These are phyloP conservation scores for Aradophagus sp. DNA, from an alignment of 1,140 invertebrate genomes.

Conservation along the genomic window DNA sequence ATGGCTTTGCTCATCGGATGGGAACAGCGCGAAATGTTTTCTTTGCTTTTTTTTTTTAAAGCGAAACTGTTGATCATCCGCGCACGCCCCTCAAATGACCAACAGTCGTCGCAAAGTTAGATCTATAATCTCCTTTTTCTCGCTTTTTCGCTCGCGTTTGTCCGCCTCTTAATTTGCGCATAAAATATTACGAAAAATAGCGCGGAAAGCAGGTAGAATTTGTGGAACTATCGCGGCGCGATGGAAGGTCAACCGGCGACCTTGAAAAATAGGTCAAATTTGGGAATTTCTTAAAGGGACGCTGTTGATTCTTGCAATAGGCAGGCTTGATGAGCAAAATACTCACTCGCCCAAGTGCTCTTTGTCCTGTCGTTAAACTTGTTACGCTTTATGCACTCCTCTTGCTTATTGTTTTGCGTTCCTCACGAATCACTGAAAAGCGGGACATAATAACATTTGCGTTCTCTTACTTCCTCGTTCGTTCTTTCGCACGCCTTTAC, in stretches of 20 bases:
- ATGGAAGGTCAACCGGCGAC: constrained; percentile 31
- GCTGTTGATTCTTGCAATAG: constrained; percentile 23
- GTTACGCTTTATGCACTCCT: constrained; percentile 27
- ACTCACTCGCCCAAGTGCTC: constrained; percentile 15
- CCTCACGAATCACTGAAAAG: background rate
- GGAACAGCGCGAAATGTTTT: constrained; percentile 2
- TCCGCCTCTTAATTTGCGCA: constrained; percentile 5
- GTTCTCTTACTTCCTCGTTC: constrained; percentile 6
- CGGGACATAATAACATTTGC: constrained; percentile 13
- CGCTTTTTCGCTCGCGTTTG: constrained; percentile 4
- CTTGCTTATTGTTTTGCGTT: constrained; percentile 26
- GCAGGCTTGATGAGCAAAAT: constrained; percentile 27
- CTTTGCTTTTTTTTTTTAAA: constrained; percentile 22
- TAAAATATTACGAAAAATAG: constrained; percentile 25
- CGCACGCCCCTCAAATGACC: constrained; percentile 4
- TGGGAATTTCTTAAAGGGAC: constrained; percentile 47
- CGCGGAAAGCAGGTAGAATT: constrained; percentile 30
- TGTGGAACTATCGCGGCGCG: constrained; percentile 6
- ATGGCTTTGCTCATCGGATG: background rate
- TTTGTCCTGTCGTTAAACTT: constrained; percentile 16
- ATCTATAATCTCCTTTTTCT: too few species aligned
- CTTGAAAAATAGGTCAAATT: constrained; percentile 56
- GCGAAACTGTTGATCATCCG: constrained; percentile 39
- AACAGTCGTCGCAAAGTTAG: background rate
- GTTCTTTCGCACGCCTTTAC: too few species aligned